Evolutionary conservation across 2,888 invertebrate species (phyloP).

Genomic region (Acanthosepion lycidas): DNA sequence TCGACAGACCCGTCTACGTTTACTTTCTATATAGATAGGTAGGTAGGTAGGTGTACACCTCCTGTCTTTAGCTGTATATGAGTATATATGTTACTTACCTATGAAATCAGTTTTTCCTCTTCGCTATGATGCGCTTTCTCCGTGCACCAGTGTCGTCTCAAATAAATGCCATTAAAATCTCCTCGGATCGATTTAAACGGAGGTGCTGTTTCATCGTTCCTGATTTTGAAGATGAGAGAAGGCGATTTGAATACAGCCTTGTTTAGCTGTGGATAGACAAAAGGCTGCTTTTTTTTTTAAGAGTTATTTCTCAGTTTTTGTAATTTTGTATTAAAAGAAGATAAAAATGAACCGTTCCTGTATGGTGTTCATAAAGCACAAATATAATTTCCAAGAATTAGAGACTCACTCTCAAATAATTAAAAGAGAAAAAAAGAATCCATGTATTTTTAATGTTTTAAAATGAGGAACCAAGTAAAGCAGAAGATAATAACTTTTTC

Average conservation of each 20-base stretch:
- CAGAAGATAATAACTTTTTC: no score
- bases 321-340: neutral
- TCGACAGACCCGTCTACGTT: neutral
- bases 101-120: neutral
- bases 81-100: neutral
- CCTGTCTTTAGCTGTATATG: neutral
- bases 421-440: no score
- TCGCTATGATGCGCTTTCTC: neutral
- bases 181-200: neutral
- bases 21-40: neutral
- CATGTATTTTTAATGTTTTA: no score
- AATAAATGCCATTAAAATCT: conserved; percentile 6
- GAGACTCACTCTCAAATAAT: no score
- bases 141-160: neutral
- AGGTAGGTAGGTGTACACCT: neutral
- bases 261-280: neutral
- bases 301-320: no score
- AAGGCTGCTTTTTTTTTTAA: neutral
- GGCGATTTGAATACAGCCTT: neutral
- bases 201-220: neutral
- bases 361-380: neutral
- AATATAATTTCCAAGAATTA: neutral
- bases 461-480: no score
- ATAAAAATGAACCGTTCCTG: neutral
- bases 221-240: neutral